phyloP scores from a whole-genome alignment of 1,140 invertebrate species.

The Tetragnatha versicolor region DNA sequence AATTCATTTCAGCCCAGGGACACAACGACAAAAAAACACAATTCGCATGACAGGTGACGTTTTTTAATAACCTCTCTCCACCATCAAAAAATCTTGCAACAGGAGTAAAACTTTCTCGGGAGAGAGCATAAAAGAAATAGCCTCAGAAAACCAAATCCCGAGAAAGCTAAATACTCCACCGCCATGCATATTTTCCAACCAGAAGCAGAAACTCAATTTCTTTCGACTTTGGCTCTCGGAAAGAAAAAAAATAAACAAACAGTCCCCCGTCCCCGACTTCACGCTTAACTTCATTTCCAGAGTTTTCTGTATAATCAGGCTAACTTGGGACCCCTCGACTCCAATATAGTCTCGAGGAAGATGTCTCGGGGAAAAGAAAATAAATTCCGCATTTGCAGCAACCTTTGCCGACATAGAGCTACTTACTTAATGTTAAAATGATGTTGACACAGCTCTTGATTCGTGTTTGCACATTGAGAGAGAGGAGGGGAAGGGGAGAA shows the following conservation, averaged over 20 bases:
- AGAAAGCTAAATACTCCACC: constrained; percentile 60
- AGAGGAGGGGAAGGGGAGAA: neutral
- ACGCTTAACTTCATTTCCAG: constrained; percentile 50
- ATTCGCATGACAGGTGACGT: neutral
- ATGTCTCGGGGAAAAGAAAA: constrained; percentile 30
- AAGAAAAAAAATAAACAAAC: constrained; percentile 4
- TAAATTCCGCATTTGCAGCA: constrained; percentile 48
- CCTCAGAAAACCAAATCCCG: neutral
- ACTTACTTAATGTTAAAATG: constrained; percentile 55
- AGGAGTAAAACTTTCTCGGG: neutral
- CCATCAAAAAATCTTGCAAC: neutral
- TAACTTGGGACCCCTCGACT: constrained; percentile 37
- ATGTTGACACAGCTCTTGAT: constrained; percentile 53
- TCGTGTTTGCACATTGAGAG: constrained; percentile 49
- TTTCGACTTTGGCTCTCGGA: constrained; percentile 47
- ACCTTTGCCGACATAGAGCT: constrained; percentile 49
- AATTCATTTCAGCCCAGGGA: no score
- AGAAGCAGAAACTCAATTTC: constrained; percentile 53
- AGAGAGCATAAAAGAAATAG: neutral
- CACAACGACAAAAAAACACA: no score
- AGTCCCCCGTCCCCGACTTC: constrained; percentile 18
- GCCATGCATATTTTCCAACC: constrained; percentile 36
- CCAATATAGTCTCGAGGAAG: constrained; percentile 28
- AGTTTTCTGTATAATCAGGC: constrained; percentile 54
- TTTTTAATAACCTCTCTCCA: constrained; percentile 10